Evolutionary conservation across 2,888 invertebrate genomes (phyloP).

Genomic region (Drosophila koepferae): DNA sequence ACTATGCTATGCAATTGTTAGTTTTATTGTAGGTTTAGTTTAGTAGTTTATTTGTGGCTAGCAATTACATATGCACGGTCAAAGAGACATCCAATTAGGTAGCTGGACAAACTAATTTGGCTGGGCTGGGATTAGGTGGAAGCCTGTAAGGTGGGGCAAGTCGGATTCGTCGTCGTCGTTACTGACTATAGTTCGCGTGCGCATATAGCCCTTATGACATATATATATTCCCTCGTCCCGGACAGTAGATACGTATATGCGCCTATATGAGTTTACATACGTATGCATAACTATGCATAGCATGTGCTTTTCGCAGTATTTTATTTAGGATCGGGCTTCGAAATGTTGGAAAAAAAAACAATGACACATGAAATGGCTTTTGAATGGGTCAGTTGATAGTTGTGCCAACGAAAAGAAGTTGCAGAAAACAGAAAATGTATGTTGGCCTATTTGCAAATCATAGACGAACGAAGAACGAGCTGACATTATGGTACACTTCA

Average conservation of each 20-base stretch:
- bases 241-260: slow-evolving; percentile 28
- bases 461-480: slow-evolving; percentile 50
- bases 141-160: slow-evolving; percentile 8
- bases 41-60: slow-evolving; percentile 55
- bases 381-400: slow-evolving; percentile 78
- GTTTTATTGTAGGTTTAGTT: slow-evolving; percentile 41
- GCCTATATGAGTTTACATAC: slow-evolving; percentile 47
- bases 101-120: slow-evolving; percentile 49
- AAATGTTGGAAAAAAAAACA: slow-evolving; percentile 79
- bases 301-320: slow-evolving; percentile 74
- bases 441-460: slow-evolving; percentile 34
- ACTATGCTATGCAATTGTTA: slow-evolving; percentile 51
- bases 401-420: slow-evolving; percentile 58
- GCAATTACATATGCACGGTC: slow-evolving; percentile 57
- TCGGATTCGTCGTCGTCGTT: not conserved
- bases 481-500: slow-evolving; percentile 46
- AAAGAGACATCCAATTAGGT: slow-evolving; percentile 40
- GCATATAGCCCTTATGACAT: not conserved
- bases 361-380: slow-evolving; percentile 84
- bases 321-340: slow-evolving; percentile 82
- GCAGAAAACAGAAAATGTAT: slow-evolving; percentile 26
- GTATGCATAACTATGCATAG: slow-evolving; percentile 46
- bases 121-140: slow-evolving; percentile 16
- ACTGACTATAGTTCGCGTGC: not conserved
- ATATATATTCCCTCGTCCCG: not conserved